Evolutionary conservation across 2,888 invertebrate genomes (phyloP), one percentile per base, ranked within the genome.

Genomic region (Salticus scenicus): DNA sequence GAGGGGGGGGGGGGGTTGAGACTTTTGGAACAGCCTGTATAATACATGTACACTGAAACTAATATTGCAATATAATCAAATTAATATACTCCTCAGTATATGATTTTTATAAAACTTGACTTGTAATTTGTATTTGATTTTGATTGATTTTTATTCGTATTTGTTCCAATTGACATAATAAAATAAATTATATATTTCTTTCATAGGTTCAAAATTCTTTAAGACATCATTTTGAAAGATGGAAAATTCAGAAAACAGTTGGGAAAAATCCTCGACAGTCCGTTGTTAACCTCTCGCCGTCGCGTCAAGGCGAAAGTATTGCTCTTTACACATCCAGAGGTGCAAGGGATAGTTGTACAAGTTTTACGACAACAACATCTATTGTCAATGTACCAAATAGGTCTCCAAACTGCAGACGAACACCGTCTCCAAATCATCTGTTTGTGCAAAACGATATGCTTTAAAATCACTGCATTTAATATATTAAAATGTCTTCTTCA

Each of bases 161-260:
- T n/a, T n/a, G n/a, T n/a, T n/a, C n/a, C n/a, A n/a, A n/a, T n/a
- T n/a, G n/a, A n/a, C n/a, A n/a, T n/a, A n/a, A n/a, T n/a, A n/a
- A n/a, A n/a, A n/a, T n/a, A n/a, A n/a, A n/a, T n/a, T n/a, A n/a
- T n/a, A n/a, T n/a, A n/a, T n/a, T n/a, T n/a, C n/a, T n/a, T n/a
- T 42, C 76, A 2, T 63, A 88, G 88, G 89, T 89, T 28, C 94
- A 96, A 71, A 96, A 96, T 91, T 94, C 96, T 0, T 92, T 97
- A 88, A 93, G 95, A 37, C 96, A 97, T 91, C 96, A 96, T 90
- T 94, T 96, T 90, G 94, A 94, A 88, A 93, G 95, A 85, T 96
- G 96, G 96, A 94, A 94, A 90, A 94, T 80, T n/a, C 77, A 78
- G 24, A 85, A 88, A 47, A 80, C 87, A 1, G 71, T 89, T 2